Conservation (phyloP, 2,113 vertebrate genomes). For the Caloenas nicobarica region DNA sequence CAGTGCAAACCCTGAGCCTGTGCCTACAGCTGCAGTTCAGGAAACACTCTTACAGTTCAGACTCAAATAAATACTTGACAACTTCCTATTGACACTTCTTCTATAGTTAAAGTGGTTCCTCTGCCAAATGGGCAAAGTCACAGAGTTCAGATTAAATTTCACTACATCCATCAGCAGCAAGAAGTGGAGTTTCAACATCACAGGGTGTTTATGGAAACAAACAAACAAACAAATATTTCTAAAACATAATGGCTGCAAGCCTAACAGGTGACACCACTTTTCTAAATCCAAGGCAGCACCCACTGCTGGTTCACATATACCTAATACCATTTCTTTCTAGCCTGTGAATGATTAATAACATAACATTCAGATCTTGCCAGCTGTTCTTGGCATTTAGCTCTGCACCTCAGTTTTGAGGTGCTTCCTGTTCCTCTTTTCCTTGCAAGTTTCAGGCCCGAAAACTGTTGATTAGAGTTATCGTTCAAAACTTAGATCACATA, state of each 20-base stretch:
- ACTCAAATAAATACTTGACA: constrained; percentile 21
- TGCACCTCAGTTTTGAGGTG: background rate
- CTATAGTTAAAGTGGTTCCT: background rate
- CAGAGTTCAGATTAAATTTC: background rate
- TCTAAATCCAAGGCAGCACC: background rate
- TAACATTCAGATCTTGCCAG: background rate
- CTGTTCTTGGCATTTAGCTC: background rate
- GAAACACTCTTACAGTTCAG: background rate
- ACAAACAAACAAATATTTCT: background rate
- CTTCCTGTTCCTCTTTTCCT: rapidly evolving
- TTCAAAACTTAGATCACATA: background rate
- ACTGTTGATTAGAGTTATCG: rapidly evolving
- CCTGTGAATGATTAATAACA: background rate
- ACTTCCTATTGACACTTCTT: constrained; percentile 40
- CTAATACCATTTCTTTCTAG: background rate
- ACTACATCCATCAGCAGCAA: constrained; percentile 2
- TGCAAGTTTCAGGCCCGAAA: background rate
- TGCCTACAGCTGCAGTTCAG: background rate
- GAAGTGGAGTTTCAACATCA: background rate
- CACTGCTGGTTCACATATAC: constrained; percentile 2
- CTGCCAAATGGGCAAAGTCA: background rate
- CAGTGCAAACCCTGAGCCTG: background rate
- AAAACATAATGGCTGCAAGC: background rate
- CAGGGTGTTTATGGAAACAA: background rate
- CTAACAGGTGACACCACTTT: background rate